Percentiles rank a stretch among this genome's conserved stretches.
phyloP scores from a whole-genome alignment of 2,113 vertebrate genomes.

The Dendropsophus ebraccatus region DNA sequence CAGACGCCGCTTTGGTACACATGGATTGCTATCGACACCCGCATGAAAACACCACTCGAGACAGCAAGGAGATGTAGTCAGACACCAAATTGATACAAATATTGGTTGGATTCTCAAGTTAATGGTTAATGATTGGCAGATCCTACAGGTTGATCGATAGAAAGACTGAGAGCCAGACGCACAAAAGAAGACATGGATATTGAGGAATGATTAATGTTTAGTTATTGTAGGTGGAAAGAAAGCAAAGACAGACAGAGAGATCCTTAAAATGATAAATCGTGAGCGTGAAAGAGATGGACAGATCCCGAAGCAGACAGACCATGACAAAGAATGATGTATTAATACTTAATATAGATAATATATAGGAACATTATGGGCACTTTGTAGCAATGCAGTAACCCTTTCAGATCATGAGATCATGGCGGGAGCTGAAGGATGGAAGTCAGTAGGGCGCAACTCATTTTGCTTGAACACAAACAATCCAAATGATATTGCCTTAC shows the following conservation, averaged over 20 bases:
- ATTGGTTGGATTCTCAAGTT: constrained; percentile 48
- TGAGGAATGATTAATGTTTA: constrained; percentile 55
- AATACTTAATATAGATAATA: constrained; percentile 44
- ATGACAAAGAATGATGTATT: constrained; percentile 51
- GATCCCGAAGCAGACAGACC: constrained; percentile 46
- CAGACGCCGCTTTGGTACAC: background rate
- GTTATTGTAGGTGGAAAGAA: constrained; percentile 31
- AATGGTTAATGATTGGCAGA: constrained; percentile 53
- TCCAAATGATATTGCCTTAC: background rate
- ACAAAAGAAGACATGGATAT: constrained; percentile 43
- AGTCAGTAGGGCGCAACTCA: background rate
- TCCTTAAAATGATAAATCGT: constrained; percentile 58
- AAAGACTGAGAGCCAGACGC: constrained; percentile 45
- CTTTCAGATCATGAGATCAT: constrained; percentile 12
- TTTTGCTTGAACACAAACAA: background rate
- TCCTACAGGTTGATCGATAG: constrained; percentile 47
- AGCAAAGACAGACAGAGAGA: constrained; percentile 53
- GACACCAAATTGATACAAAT: constrained; percentile 46
- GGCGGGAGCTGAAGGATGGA: background rate
- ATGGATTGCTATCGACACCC: constrained; percentile 27
- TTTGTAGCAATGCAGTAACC: background rate
- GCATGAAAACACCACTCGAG: constrained; percentile 19
- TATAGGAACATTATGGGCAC: constrained; percentile 22
- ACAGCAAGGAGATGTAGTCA: constrained; percentile 43
- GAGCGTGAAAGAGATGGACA: constrained; percentile 47